These are phyloP conservation scores for Psilanteris sp. DNA, from an alignment of 1,140 invertebrate species.

Conservation along the genomic window DNA sequence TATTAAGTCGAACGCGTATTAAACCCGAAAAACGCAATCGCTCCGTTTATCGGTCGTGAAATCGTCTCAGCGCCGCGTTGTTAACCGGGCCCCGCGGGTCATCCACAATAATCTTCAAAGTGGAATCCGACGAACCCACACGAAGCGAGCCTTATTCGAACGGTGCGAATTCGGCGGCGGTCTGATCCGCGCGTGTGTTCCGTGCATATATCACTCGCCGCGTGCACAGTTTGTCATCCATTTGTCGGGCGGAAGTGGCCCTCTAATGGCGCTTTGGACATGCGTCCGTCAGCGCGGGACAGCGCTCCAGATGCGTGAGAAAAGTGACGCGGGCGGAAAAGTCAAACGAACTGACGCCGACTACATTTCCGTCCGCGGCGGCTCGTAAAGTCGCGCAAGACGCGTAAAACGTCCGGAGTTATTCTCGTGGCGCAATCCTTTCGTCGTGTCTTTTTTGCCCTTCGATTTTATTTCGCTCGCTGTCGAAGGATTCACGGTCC, in stretches of 20 bases:
- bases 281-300: slow-evolving; percentile 29
- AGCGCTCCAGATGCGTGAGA: slow-evolving; percentile 50
- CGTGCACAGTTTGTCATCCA: slow-evolving; percentile 48
- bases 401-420: slow-evolving; percentile 42
- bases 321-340: slow-evolving; percentile 37
- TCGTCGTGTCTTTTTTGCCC: slow-evolving; percentile 33
- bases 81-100: too few species aligned
- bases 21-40: too few species aligned
- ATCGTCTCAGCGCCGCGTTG: too few species aligned
- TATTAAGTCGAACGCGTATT: too few species aligned
- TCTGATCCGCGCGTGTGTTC: neutral
- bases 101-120: slow-evolving; percentile 3
- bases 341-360: slow-evolving; percentile 5
- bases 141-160: slow-evolving; percentile 31
- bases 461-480: slow-evolving; percentile 49
- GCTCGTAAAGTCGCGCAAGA: slow-evolving; percentile 59
- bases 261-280: slow-evolving; percentile 46
- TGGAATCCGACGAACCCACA: slow-evolving; percentile 24
- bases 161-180: slow-evolving; percentile 33
- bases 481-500: slow-evolving; percentile 48
- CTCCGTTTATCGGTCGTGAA: too few species aligned
- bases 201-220: slow-evolving; percentile 45
- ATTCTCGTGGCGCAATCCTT: slow-evolving; percentile 64
- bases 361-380: slow-evolving; percentile 4
- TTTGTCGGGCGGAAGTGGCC: slow-evolving; percentile 53